Evolutionary conservation across 2,797 vertebrate genomes (phyloP), one percentile per base, ranked within the genome.

Genomic region (Helarctos malayanus): DNA sequence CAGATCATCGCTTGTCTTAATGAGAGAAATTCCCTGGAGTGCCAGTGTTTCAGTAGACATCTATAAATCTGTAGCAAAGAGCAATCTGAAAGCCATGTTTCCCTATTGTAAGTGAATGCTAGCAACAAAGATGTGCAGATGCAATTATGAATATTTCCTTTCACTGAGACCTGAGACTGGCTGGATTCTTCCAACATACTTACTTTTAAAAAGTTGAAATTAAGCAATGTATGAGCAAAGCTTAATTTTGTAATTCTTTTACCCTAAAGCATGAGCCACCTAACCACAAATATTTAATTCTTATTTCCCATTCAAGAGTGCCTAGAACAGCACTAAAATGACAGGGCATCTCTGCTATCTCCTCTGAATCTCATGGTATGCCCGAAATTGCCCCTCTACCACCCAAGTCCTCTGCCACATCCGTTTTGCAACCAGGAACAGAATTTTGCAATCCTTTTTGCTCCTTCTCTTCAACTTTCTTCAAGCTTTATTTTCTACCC

Each of bases 201-300:
- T 86, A 32, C 47, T 65, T 80, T 23, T 76, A 61, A 93, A 95
- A 86, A 76, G 19, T 10, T 69, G 13, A 86, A 93, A 83, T 63
- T 82, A 68, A 95, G 41, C 21, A 56, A 57, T 54, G 0, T 86
- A 3, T 63, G 75, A 92, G 19, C 25, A 80, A 91, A 32, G 12
- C 69, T 65, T 1, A 63, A 12, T 56, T 89, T 85, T 89, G 19
- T 35, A 89, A 35, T 75, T 68, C 25, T 91, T 85, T 76, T 59
- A 45, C 19, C 32, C 19, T 35, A 52, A 63, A 91, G 27, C 54
- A 45, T 91, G 18, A 84, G 18, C 68, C 79, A 91, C 25, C 57
- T 68, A 21, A 47, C 3, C 45, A 69, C 56, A 86, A 79, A 61
- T 90, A 75, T 80, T 85, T 86, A 71, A 61, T 75, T 63, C 10